Evolutionary conservation across 2,888 invertebrate genomes (phyloP), one percentile per base, ranked within the genome.

Genomic region (Drosophila hawaiiensis): DNA sequence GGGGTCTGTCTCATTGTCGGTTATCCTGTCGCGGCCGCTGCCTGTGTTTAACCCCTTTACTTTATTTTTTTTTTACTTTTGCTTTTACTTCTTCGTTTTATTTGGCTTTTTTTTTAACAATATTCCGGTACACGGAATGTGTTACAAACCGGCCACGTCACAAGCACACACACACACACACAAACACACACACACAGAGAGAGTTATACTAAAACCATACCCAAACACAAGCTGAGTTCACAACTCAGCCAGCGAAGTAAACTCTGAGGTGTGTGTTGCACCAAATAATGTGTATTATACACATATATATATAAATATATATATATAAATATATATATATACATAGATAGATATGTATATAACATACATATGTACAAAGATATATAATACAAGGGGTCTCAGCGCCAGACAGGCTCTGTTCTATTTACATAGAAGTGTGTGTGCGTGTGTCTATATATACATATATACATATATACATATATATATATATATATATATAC

Each of bases 21-120:
- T 76, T 80, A 83, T 80, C 83, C 80, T 80, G 80, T 72, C 80
- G 83, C 79, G 74, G 53, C 55, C 61, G 64, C 62, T 58, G 61
- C 65, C 61, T 71, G 64, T 78, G 80, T 90, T 84, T 84, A 84
- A 89, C 87, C 91, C 90, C 65, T 89, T 82, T 62, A 82, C 28
- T 59, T 63, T 67, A 53, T 39, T 39, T 37, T 61, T 31, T 2
- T 31, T 31, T 31, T 9, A 2, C 9, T 31, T 39, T 43, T 33
- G 19, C 29, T 25, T 68, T 54, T 55, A n/a, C 41, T 31, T 22
- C 35, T 35, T 55, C 37, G 56, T 43, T 29, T 52, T 66, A 47
- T 47, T 47, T 47, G 47, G 47, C n/a, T 47, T 10, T 53, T 28
- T 55, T 54, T 53, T 59, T 31, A 60, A 65, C 62, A 68, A 80